Conservation (phyloP, 2,113 vertebrate species). For the Archilochus colubris region DNA sequence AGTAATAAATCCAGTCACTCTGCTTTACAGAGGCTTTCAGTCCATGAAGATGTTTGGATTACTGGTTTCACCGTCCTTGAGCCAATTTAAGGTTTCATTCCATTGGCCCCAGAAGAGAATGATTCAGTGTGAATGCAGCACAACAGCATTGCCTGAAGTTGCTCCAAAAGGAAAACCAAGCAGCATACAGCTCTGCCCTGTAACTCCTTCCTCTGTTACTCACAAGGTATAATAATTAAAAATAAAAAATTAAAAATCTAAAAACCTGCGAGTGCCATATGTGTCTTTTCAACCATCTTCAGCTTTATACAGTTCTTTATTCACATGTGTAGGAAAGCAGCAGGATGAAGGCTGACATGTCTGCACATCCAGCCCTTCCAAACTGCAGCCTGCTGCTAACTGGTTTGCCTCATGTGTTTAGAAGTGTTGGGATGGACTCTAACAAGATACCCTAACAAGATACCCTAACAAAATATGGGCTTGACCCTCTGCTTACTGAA, state of each 20-base stretch:
- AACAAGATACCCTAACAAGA: not conserved
- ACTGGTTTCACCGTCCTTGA: not conserved
- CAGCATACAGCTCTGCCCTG: not conserved
- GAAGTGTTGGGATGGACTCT: not conserved
- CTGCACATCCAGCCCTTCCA: not conserved
- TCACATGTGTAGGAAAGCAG: constrained; percentile 18
- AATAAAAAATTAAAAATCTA: not conserved
- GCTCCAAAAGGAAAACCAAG: not conserved
- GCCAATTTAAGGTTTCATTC: not conserved
- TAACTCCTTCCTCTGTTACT: not conserved
- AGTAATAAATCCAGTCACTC: not conserved
- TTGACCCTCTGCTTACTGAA: not conserved
- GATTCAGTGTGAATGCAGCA: not conserved
- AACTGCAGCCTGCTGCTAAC: not conserved
- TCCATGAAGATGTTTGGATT: not conserved
- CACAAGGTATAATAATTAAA: not conserved
- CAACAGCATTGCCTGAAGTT: not conserved
- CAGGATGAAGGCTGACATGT: not conserved
- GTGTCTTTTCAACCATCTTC: not conserved
- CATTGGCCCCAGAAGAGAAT: not conserved
- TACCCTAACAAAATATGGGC: not conserved
- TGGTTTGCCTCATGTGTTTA: not conserved
- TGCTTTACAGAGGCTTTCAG: not conserved
- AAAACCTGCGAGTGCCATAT: not conserved
- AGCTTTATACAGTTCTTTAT: not conserved